phyloP scores from a whole-genome alignment of 1,140 invertebrate species.

The Temnothorax nylanderi region DNA sequence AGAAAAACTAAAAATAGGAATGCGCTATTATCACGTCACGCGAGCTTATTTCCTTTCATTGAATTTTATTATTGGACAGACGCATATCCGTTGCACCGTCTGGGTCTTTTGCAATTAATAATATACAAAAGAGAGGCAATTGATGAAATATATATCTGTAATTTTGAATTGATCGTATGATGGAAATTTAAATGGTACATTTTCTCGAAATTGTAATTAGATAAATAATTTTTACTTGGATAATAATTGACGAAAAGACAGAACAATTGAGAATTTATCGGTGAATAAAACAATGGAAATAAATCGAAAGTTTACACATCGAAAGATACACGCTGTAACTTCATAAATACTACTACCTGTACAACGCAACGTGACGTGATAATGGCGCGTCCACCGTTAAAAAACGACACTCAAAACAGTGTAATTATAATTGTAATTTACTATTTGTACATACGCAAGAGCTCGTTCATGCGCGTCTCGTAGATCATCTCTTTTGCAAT shows the following conservation, averaged over 20 bases:
- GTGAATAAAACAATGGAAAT: background rate
- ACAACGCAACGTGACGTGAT: background rate
- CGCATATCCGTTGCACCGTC: background rate
- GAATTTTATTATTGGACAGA: background rate
- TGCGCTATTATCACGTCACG: slow-evolving; percentile 4
- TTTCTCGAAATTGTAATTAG: background rate
- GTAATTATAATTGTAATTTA: slow-evolving; percentile 67
- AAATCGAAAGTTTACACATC: background rate
- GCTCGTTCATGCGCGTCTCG: slow-evolving; percentile 74
- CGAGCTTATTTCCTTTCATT: background rate
- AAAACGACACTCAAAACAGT: slow-evolving; percentile 36
- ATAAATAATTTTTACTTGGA: background rate
- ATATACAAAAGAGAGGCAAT: background rate
- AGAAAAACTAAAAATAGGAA: background rate
- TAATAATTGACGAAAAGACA: background rate
- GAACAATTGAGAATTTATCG: background rate
- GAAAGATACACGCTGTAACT: background rate
- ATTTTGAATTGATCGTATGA: background rate
- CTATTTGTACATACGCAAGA: slow-evolving; percentile 73
- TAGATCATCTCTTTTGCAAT: slow-evolving; percentile 73
- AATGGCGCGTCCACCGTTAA: slow-evolving; percentile 2
- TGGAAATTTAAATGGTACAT: background rate
- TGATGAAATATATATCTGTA: background rate
- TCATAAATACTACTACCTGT: background rate
- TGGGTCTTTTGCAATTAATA: background rate